Conservation (phyloP, 1,140 invertebrate genomes). For the Hypothenemus hampei region DNA sequence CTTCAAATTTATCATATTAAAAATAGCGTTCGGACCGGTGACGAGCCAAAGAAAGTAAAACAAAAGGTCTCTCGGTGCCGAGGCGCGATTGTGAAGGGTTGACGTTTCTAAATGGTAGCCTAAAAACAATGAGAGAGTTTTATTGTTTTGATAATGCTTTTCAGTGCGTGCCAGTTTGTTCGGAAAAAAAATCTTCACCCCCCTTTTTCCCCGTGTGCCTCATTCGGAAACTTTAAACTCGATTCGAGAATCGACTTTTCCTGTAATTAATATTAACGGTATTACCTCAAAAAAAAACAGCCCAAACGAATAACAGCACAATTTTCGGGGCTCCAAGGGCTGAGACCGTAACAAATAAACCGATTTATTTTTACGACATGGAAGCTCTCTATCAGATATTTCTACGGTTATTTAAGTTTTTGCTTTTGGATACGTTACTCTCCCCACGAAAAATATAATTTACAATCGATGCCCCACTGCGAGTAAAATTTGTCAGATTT, state of each 20-base stretch:
- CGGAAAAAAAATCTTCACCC: background rate
- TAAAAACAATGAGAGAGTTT: conserved; percentile 45
- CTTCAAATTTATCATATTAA: conserved; percentile 47
- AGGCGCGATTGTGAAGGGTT: conserved; percentile 40
- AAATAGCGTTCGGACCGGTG: conserved; percentile 44
- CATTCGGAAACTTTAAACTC: conserved; percentile 1
- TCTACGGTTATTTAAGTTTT: conserved; percentile 36
- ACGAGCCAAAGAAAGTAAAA: conserved; percentile 45
- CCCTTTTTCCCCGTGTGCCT: background rate
- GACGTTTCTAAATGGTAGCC: conserved; percentile 40
- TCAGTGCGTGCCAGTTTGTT: background rate
- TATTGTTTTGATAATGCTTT: conserved; percentile 37
- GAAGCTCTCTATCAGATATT: conserved; percentile 22
- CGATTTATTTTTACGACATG: conserved; percentile 33
- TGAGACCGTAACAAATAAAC: conserved; percentile 17
- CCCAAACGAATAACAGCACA: background rate
- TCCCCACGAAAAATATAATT: conserved; percentile 32
- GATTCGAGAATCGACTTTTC: conserved; percentile 4
- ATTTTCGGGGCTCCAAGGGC: conserved; percentile 1
- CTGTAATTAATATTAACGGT: conserved; percentile 28
- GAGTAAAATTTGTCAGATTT: conserved; percentile 33
- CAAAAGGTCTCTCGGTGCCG: conserved; percentile 40
- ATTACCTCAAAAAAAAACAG: conserved; percentile 8
- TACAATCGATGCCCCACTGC: conserved; percentile 35
- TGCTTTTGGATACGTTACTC: conserved; percentile 24